Conservation (phyloP, 2,797 vertebrate species). For the Pteropus rufus region DNA sequence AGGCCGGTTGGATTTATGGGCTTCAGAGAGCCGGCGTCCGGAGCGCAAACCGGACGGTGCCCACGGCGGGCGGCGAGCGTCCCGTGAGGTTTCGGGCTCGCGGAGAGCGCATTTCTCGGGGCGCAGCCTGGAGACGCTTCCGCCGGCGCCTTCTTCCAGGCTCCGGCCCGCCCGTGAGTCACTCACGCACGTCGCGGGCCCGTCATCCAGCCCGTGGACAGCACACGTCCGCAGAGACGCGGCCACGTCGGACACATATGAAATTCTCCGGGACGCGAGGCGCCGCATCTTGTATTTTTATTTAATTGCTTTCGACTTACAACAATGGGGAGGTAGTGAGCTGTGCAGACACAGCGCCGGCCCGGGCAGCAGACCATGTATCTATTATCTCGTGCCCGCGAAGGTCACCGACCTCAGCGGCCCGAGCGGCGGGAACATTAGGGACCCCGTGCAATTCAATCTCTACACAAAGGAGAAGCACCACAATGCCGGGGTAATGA, state of each 20-base stretch:
- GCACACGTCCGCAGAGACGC: conserved; percentile 85
- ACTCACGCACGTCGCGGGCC: no score
- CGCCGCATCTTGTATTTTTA: conserved; percentile 91
- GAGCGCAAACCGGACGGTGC: no score
- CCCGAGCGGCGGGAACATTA: conserved; percentile 90
- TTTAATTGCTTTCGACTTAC: conserved; percentile 96
- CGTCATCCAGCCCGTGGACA: conserved; percentile 64
- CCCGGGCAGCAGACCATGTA: conserved; percentile 91
- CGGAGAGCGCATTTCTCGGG: no score
- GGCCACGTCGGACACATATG: conserved; percentile 85
- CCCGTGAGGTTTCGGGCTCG: not conserved
- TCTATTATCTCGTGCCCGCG: conserved; percentile 94
- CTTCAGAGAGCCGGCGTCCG: rapidly evolving
- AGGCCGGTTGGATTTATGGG: rapidly evolving
- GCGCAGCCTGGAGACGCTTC: no score
- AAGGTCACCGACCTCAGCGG: conserved; percentile 95
- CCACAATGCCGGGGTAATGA: conserved; percentile 94
- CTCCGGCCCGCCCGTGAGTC: no score
- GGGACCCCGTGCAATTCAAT: conserved; percentile 99
- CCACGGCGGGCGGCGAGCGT: no score
- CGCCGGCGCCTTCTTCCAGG: no score
- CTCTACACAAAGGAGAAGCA: conserved; percentile 93
- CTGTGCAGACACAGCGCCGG: conserved; percentile 89
- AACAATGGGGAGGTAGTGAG: conserved; percentile 95
- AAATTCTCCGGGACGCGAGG: conserved; percentile 88